Conservation (phyloP, 2,888 invertebrate species). For the Agonopterix heracliana region DNA sequence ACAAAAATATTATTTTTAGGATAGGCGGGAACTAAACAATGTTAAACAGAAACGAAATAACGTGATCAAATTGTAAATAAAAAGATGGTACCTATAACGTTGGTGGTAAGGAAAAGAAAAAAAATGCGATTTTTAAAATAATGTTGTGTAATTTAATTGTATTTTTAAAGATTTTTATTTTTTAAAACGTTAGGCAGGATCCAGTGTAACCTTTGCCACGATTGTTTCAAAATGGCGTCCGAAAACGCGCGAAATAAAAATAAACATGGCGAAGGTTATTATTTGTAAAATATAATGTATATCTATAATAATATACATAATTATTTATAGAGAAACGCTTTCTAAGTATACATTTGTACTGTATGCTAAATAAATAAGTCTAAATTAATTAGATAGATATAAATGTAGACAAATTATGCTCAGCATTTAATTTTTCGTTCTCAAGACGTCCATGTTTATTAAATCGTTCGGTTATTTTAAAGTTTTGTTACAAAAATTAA, state of each 20-base stretch:
- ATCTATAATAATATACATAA: constrained; percentile 25
- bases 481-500: background rate
- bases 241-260: background rate
- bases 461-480: background rate
- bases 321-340: constrained; percentile 59
- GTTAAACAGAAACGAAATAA: constrained; percentile 63
- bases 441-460: constrained; percentile 27
- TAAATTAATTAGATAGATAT: constrained; percentile 60
- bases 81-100: constrained; percentile 31
- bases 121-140: constrained; percentile 30
- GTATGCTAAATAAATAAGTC: constrained; percentile 48
- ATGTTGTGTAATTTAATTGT: constrained; percentile 30
- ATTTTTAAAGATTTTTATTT: constrained; percentile 21
- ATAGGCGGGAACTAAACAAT: constrained; percentile 62
- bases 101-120: constrained; percentile 15
- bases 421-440: constrained; percentile 39
- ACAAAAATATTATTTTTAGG: constrained; percentile 29
- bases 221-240: background rate
- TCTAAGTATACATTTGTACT: constrained; percentile 59
- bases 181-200: constrained; percentile 18
- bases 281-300: constrained; percentile 17
- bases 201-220: constrained; percentile 14
- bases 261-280: constrained; percentile 5
- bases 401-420: constrained; percentile 61
- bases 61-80: constrained; percentile 58